A percentile compares a stretch with the other conserved stretches of the same genome.
These are phyloP conservation scores for Ceratina calcarata DNA, from an alignment of 1,140 invertebrate genomes.

Conservation along the genomic window DNA sequence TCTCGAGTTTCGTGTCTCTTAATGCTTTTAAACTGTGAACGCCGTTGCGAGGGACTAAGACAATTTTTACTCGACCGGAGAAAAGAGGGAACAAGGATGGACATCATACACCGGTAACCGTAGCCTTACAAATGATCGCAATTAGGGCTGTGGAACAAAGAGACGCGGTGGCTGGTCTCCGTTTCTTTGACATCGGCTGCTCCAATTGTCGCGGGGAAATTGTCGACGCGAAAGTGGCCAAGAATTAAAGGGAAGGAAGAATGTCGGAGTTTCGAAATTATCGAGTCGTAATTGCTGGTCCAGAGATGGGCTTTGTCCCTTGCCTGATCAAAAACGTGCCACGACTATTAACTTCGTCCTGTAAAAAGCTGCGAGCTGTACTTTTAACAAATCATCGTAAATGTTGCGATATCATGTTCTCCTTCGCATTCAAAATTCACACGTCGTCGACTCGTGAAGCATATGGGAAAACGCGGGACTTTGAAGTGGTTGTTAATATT, in stretches of 20 bases:
- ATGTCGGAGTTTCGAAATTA: constrained; percentile 10
- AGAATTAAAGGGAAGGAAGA: constrained; percentile 31
- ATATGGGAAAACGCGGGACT: no score
- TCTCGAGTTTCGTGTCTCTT: neutral
- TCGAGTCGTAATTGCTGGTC: constrained; percentile 24
- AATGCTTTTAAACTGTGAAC: constrained; percentile 2
- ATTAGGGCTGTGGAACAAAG: constrained; percentile 27
- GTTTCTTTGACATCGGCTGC: constrained; percentile 17
- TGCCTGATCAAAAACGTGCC: neutral
- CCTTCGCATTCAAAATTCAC: no score
- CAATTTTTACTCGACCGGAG: neutral
- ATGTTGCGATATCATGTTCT: no score
- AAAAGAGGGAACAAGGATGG: no score
- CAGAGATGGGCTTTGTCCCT: neutral
- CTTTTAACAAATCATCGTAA: no score
- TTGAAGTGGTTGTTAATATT: no score
- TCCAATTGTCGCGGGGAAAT: constrained; percentile 22
- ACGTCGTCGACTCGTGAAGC: no score
- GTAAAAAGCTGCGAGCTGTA: no score
- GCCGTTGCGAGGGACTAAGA: neutral
- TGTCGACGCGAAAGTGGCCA: constrained; percentile 10
- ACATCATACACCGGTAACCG: constrained; percentile 5
- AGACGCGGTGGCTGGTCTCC: neutral
- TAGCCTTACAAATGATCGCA: constrained; percentile 23
- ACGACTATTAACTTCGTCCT: neutral